Conservation (phyloP, 2,888 invertebrate species). For the Aleiodes alternator region DNA sequence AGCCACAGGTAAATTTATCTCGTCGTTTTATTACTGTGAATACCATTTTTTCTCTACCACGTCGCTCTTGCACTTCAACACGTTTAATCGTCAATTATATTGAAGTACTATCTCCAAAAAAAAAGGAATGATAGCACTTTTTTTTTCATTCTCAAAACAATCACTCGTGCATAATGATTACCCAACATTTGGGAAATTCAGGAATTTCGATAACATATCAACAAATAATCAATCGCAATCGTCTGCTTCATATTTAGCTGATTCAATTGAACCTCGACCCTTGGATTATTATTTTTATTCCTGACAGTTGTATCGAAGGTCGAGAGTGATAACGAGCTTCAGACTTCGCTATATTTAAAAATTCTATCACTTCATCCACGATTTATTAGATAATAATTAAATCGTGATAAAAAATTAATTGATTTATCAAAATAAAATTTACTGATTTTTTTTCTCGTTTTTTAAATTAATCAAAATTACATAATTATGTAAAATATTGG, state of each 20-base stretch:
- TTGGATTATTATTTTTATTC: slow-evolving; percentile 17
- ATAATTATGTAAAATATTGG: neutral
- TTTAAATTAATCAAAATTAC: too few relatives aligned
- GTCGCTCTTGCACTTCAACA: slow-evolving; percentile 17
- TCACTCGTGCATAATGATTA: too few relatives aligned
- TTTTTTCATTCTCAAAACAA: too few relatives aligned
- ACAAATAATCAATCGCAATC: neutral
- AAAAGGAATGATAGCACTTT: neutral
- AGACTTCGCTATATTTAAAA: too few relatives aligned
- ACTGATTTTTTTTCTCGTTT: neutral
- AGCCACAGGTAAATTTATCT: slow-evolving; percentile 29
- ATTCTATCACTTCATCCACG: neutral
- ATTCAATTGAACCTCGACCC: slow-evolving; percentile 23
- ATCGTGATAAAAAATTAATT: slow-evolving; percentile 17
- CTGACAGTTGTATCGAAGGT: slow-evolving; percentile 8
- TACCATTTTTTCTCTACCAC: neutral
- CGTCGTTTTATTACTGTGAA: neutral
- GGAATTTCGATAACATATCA: slow-evolving; percentile 2
- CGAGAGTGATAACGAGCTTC: neutral
- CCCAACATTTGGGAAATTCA: neutral
- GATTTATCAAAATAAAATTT: slow-evolving; percentile 4
- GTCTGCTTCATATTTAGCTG: slow-evolving; percentile 11
- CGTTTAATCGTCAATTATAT: slow-evolving; percentile 23
- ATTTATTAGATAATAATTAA: neutral
- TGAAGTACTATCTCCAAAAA: slow-evolving; percentile 5